Evolutionary conservation across 2,113 vertebrate genomes (phyloP).

Genomic region (Campylorhamphus procurvoides): DNA sequence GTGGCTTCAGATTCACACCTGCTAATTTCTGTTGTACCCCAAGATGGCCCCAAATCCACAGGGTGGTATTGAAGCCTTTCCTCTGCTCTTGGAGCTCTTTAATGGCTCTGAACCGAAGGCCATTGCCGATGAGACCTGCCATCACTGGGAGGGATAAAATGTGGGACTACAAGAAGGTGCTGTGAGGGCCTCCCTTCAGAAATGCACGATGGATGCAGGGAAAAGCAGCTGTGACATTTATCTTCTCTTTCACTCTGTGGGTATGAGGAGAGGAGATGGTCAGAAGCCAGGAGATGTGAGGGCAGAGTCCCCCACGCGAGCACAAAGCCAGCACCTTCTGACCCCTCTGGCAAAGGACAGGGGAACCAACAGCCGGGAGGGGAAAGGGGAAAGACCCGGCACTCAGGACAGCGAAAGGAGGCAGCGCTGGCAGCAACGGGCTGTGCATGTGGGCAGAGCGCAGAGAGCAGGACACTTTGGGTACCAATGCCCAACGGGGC

Average conservation of each 20-base stretch:
- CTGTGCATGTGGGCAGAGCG: neutral
- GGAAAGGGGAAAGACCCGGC: neutral
- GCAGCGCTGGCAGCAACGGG: neutral
- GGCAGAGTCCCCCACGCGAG: neutral
- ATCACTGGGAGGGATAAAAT: neutral
- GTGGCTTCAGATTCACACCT: neutral
- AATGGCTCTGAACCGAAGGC: neutral
- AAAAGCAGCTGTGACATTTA: neutral
- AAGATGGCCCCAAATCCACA: accelerated
- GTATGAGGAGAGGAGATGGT: neutral
- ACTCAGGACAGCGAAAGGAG: neutral
- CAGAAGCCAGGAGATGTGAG: neutral
- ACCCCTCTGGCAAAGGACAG: neutral
- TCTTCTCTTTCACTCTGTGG: neutral
- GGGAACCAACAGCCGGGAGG: neutral
- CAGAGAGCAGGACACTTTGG: neutral
- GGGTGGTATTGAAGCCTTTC: neutral
- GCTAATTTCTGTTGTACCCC: neutral
- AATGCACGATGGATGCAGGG: accelerated
- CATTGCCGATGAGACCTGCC: neutral
- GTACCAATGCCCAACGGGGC: neutral
- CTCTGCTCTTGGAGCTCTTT: neutral
- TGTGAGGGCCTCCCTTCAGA: neutral
- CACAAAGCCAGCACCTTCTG: neutral
- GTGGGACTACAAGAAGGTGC: neutral